Evolutionary conservation across 1,140 invertebrate species (phyloP), one percentile per base, ranked within the genome.

Genomic region (Dendrolimus punctatus): DNA sequence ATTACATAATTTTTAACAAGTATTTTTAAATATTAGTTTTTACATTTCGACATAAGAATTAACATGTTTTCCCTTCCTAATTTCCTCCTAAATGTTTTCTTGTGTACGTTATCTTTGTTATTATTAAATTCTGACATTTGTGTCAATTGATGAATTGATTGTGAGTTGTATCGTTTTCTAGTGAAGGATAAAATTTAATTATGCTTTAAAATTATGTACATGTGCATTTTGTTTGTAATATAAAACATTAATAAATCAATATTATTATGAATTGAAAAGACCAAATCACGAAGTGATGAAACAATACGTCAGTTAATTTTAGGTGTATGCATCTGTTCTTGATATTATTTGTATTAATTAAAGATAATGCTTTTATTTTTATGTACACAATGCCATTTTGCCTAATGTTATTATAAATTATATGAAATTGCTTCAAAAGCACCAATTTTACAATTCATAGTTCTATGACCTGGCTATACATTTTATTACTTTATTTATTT

Each of bases 341-440:
- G 80, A 81, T 81, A 81, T 80, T 82, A 85, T 80, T 83, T 84
- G 69, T 78, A 72, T 82, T 80, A 68, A 76, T 78, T 76, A 66
- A 74, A 74, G 74, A 72, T 77, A 78, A 76, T 78, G 76, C 76
- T 81, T 85, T 81, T 85, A 83, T 83, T 83, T 81, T 79, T 80
- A 76, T 82, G 74, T 80, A 85, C 81, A 85, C 80, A 80, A 73
- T 85, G 82, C 80, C 82, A 85, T 85, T 85, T 83, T 85, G 82
- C 82, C 80, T 82, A 85, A 82, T 85, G 74, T 85, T 85, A 85
- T 84, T 81, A 81, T 81, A 80, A 84, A 83, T 85, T 83, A 83
- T 83, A 83, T 78, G 80, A 73, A 78, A 82, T 81, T 85, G 80
- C 82, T 85, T 85, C 78, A 83, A 85, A 85, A 85, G 82, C 82